Evolutionary conservation across 2,888 invertebrate genomes (phyloP), one percentile per base, ranked within the genome.

Genomic region (Melanargia galathea): DNA sequence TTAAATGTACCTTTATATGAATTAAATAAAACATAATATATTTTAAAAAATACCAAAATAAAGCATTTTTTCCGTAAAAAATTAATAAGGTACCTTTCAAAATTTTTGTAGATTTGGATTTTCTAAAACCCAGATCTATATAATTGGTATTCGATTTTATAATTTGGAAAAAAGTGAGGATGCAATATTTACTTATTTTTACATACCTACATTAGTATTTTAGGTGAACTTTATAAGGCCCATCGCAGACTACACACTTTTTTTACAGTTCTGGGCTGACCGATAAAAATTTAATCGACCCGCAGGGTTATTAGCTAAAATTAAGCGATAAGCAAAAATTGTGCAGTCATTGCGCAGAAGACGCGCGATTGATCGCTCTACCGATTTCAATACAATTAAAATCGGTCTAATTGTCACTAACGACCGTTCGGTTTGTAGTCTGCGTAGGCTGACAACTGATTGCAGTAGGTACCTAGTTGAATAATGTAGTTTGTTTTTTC

Each of bases 51-150:
- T 43, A 43, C 18, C 43, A 72, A 70, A 67, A n/a, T n/a, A 51
- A 52, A 67, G 62, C 58, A 63, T 30, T 40, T 48, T 54, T 66
- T 69, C 66, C 65, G 65, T 69, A 69, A 63, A 71, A 71, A 71
- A 48, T 58, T 24, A 3, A 22, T 13, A 7, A 35, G 43, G 18
- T 55, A 49, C 63, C 57, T 60, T 16, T 16, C 38, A 38, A 38
- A 63, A 58, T 63, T 60, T 73, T 75, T 77, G 75, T 80, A 83
- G 81, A 80, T 79, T 75, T 73, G 76, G 78, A 80, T 78, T 77
- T 80, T 79, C 73, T 73, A 80, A 33, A 80, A 77, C 81, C n/a
- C 76, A 72, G 81, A 87, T 83, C 84, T 85, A 85, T 86, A 81
- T 86, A 81, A 78, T 69, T 66, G 69, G 20, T 73, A 70, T 71